phyloP scores from a whole-genome alignment of 2,888 invertebrate species.

The Scrobipalpa atriplicella region DNA sequence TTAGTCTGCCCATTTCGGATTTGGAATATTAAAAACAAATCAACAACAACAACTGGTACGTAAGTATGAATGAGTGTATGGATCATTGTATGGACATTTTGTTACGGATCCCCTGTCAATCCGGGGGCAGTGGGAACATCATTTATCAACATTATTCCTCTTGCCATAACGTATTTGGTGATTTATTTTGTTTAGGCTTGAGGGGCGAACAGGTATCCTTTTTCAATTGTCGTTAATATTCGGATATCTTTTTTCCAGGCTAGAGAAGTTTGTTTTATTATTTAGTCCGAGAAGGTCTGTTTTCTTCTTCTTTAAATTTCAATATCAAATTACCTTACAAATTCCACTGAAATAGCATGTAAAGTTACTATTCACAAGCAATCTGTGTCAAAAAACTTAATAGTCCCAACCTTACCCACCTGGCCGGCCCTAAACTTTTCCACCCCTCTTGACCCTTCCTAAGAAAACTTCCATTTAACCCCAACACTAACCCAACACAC shows the following conservation, averaged over 20 bases:
- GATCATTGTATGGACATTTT: background rate
- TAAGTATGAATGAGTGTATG: background rate
- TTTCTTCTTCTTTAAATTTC: too few species aligned
- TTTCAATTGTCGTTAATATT: background rate
- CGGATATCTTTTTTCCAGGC: too few species aligned
- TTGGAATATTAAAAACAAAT: too few species aligned
- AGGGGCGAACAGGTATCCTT: background rate
- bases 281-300: too few species aligned
- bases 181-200: background rate
- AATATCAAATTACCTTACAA: too few species aligned
- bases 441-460: background rate
- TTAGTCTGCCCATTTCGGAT: too few species aligned
- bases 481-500: background rate
- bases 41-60: too few species aligned
- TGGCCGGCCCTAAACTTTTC: background rate
- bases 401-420: background rate
- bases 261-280: too few species aligned
- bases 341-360: too few species aligned
- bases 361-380: too few species aligned
- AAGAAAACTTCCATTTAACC: slow-evolving; percentile 8
- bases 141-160: background rate
- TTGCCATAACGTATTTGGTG: background rate
- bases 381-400: too few species aligned
- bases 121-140: background rate
- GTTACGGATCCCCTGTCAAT: background rate